Percentiles rank a stretch among this genome's conserved stretches.
phyloP scores from a whole-genome alignment of 1,140 invertebrate genomes.

The Drosophila novamexicana region DNA sequence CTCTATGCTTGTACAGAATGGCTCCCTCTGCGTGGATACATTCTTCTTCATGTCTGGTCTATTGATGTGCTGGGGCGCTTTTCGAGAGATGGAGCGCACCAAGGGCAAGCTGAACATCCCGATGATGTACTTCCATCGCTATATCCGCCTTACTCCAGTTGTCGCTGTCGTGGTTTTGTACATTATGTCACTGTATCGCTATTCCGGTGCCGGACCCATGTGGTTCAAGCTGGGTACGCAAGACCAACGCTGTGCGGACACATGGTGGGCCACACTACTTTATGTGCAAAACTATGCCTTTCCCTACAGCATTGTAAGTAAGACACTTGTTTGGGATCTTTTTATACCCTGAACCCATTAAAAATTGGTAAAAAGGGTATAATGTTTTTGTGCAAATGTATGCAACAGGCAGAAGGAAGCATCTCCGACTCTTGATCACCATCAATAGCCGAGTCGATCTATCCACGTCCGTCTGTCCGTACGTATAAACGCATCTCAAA shows the following conservation, averaged over 20 bases:
- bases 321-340: not conserved
- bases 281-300: conserved; percentile 93
- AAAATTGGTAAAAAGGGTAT: too few relatives aligned
- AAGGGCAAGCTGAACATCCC: conserved; percentile 84
- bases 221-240: conserved; percentile 86
- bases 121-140: conserved; percentile 86
- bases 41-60: conserved; percentile 89
- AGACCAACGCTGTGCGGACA: conserved; percentile 88
- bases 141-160: conserved; percentile 87
- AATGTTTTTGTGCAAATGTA: too few relatives aligned
- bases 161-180: conserved; percentile 86
- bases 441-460: too few relatives aligned
- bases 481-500: too few relatives aligned
- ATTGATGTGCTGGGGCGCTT: conserved; percentile 87
- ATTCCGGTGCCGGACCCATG: conserved; percentile 86
- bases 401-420: too few relatives aligned
- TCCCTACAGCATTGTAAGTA: conserved; percentile 77
- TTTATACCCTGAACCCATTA: too few relatives aligned
- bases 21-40: conserved; percentile 88
- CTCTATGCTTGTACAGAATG: conserved; percentile 86
- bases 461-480: too few relatives aligned
- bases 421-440: too few relatives aligned
- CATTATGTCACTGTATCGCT: conserved; percentile 85
- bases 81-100: conserved; percentile 88
- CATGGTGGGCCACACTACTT: conserved; percentile 94